Base-by-base conservation (phyloP, 2,888 invertebrate species). In the Chrysolina haemoptera region DNA sequence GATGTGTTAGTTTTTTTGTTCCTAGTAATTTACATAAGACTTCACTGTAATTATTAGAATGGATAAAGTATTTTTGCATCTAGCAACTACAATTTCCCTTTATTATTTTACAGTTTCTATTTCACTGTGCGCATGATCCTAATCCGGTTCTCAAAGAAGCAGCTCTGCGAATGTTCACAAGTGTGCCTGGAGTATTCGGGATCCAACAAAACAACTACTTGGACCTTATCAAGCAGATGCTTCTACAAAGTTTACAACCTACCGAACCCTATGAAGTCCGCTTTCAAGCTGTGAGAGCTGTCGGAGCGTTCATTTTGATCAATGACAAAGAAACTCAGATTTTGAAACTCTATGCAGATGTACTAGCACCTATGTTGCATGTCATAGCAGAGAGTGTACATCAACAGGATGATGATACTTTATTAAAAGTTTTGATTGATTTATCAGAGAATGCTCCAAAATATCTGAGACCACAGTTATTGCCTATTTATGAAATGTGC, bases 151-250 rank as follows among this genome's bases (percentile, higher is more conserved):
- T 98, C 73, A 97, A 97, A 89, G 98, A 98, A 88, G 94, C 96
- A 80, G 98, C 98, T 53, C 92, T 99, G 70, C 93, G 96, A 81
- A 96, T 99, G 90, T 98, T 99, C 85, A 95, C 97, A 79, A 93
- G 96, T 82, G 97, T 98, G 46, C 99, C 99, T 27, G 96, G 97
- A 48, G 95, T 99, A 69, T 99, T 99, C 90, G 99, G 99, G 50
- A 97, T 96, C 87, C 95, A 97, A 85, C 98, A 99, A 87, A 91
- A 92, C 77, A 94, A 96, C 85, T 97, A 98, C 88, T 88, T 99
- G 79, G 95, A 95, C 83, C 91, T 97, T 46, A 98, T 99, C 83
- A 98, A 98, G 86, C 96, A 97, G 88, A 98, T 98, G 98, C 88
- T 98, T 82, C 91, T 94, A 76, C 94, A 96, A 82, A 94, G 96